Conservation (phyloP, 2,113 vertebrate genomes). For the Lycaon pictus region DNA sequence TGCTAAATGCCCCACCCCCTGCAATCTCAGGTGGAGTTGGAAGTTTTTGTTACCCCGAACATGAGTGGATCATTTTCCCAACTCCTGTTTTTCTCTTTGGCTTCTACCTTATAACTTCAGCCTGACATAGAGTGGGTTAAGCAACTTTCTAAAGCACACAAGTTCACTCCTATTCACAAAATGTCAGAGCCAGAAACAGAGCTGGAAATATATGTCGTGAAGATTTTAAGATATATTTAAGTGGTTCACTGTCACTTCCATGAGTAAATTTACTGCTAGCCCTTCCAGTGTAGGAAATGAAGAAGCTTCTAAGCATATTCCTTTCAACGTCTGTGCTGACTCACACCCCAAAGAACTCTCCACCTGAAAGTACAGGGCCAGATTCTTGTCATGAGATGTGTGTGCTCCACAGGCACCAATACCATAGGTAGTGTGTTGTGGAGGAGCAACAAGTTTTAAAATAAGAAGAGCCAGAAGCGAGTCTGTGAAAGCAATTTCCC, state of each 20-base stretch:
- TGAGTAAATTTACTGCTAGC: neutral
- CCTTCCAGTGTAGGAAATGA: neutral
- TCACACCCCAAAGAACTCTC: neutral
- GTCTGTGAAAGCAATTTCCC: neutral
- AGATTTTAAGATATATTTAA: neutral
- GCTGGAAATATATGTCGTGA: neutral
- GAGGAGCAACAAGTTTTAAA: neutral
- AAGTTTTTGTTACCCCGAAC: neutral
- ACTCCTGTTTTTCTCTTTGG: neutral
- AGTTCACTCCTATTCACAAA: conserved; percentile 23
- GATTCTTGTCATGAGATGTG: neutral
- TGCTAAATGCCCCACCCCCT: neutral
- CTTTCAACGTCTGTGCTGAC: neutral
- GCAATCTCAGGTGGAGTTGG: neutral
- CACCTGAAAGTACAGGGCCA: neutral
- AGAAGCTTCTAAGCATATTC: neutral
- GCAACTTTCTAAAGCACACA: neutral
- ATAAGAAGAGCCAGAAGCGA: neutral
- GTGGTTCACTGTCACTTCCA: neutral
- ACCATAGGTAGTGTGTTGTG: neutral
- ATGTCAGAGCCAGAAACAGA: conserved; percentile 12
- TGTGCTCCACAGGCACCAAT: neutral
- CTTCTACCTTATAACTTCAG: neutral
- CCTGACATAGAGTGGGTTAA: neutral
- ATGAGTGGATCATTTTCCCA: neutral